Evolutionary conservation across 37 sponge, comb jelly and placozoan species (phyloP).

Genomic region (Axinella damicornis): DNA sequence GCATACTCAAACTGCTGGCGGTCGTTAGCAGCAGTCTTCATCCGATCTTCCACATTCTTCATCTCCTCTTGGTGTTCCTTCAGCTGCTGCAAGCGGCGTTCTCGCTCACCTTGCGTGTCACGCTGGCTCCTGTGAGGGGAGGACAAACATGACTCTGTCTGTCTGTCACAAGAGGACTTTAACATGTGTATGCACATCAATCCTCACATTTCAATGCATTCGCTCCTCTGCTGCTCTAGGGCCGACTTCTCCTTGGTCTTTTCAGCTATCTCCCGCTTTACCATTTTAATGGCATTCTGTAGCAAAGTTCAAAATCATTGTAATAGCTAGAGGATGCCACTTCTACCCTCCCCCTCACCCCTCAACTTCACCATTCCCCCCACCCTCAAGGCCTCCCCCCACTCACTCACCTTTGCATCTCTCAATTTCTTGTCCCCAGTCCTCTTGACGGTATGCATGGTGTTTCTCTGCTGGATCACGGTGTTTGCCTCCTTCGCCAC

Average conservation of each 20-base stretch:
- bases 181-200: too few species aligned
- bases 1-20: constrained; percentile 27
- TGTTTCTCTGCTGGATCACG: constrained; percentile 33
- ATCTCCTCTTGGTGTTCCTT: constrained; percentile 18
- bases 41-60: constrained; percentile 8
- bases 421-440: constrained; percentile 36
- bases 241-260: constrained; percentile 31
- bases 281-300: too few species aligned
- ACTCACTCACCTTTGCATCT: constrained; percentile 4
- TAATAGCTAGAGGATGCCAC: too few species aligned
- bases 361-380: too few species aligned
- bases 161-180: too few species aligned
- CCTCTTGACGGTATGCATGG: constrained; percentile 28
- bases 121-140: constrained; percentile 40
- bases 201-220: background rate
- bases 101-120: constrained; percentile 45
- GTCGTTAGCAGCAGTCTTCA: constrained; percentile 36
- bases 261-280: background rate
- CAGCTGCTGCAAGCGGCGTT: constrained; percentile 11
- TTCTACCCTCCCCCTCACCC: too few species aligned
- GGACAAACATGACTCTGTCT: too few species aligned
- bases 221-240: constrained; percentile 30
- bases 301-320: too few species aligned
- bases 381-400: too few species aligned
- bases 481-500: constrained; percentile 26